Percentiles rank a stretch among this genome's conserved stretches.
Conservation (phyloP, 92 coral and sea anemone species). For the Parazoanthus swiftii region DNA sequence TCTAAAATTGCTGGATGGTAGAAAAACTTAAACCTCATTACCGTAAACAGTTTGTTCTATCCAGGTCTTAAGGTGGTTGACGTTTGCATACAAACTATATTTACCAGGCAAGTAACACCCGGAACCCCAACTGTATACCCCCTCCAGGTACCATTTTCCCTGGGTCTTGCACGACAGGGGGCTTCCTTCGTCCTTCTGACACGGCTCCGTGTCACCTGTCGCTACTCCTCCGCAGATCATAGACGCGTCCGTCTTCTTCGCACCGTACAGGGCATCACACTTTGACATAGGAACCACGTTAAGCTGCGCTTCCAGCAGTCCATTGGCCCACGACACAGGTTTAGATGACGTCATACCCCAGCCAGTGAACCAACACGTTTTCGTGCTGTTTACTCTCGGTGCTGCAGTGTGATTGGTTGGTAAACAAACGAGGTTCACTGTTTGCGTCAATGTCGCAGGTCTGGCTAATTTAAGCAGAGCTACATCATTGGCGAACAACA, state of each 20-base stretch:
- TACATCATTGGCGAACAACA: conserved; percentile 34
- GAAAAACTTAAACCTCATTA: neutral
- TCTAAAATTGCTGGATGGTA: neutral
- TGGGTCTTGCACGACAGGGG: conserved; percentile 67
- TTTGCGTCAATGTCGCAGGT: conserved; percentile 14
- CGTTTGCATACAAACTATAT: conserved; percentile 37
- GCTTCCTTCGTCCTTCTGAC: conserved; percentile 73
- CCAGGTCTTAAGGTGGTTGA: conserved; percentile 22
- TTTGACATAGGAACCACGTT: conserved; percentile 47
- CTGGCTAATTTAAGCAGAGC: conserved; percentile 33
- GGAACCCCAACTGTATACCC: conserved; percentile 68
- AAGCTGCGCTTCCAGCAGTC: conserved; percentile 61
- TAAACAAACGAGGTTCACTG: conserved; percentile 33
- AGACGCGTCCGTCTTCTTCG: conserved; percentile 57
- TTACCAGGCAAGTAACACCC: conserved; percentile 48
- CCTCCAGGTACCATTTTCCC: conserved; percentile 79
- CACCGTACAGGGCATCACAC: conserved; percentile 51
- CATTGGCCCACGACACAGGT: conserved; percentile 43
- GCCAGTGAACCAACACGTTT: conserved; percentile 33
- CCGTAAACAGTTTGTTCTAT: conserved; percentile 32
- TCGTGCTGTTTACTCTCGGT: neutral
- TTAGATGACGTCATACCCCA: conserved; percentile 43
- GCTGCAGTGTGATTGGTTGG: neutral
- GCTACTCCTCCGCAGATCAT: conserved; percentile 68
- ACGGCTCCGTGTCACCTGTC: conserved; percentile 55